Percentiles rank a stretch among this genome's conserved stretches.
phyloP scores from a whole-genome alignment of 2,113 vertebrate species.

The Dicentrarchus labrax region DNA sequence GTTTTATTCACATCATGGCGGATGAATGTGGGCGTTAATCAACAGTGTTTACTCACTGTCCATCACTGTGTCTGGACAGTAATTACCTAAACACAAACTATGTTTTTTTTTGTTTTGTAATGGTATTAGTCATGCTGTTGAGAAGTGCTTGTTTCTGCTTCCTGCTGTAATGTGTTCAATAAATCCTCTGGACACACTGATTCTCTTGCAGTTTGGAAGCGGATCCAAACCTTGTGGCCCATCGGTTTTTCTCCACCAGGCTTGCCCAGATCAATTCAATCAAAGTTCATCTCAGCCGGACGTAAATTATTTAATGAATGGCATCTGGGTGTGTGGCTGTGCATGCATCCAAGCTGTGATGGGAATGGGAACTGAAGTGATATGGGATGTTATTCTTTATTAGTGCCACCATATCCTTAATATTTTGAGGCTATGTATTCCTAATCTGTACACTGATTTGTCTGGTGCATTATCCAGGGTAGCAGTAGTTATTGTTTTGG shows the following conservation, averaged over 20 bases:
- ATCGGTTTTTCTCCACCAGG: constrained; percentile 74
- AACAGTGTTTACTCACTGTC: constrained; percentile 58
- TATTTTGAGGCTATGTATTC: constrained; percentile 3
- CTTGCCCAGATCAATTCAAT: constrained; percentile 81
- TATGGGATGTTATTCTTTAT: constrained; percentile 14
- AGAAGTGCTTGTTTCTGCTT: constrained; percentile 62
- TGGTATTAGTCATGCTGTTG: constrained; percentile 63
- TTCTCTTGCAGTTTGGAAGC: constrained; percentile 60
- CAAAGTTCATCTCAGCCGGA: constrained; percentile 80
- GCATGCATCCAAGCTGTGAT: constrained; percentile 35
- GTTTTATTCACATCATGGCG: constrained; percentile 39
- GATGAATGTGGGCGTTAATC: constrained; percentile 41
- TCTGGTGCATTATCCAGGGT: constrained; percentile 4
- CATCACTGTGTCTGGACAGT: constrained; percentile 47
- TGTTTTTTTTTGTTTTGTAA: constrained; percentile 53
- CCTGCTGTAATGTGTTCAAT: constrained; percentile 73
- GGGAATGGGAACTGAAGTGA: constrained; percentile 26
- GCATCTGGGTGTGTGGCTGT: constrained; percentile 67
- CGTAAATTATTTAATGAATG: constrained; percentile 84
- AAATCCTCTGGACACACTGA: constrained; percentile 64
- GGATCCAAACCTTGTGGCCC: constrained; percentile 62
- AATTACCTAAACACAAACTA: constrained; percentile 66
- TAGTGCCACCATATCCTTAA: not conserved
- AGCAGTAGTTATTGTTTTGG: constrained; percentile 3
- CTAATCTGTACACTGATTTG: not conserved